Evolutionary conservation across 2,797 vertebrate genomes (phyloP).

Genomic region (Clarias fuscus): DNA sequence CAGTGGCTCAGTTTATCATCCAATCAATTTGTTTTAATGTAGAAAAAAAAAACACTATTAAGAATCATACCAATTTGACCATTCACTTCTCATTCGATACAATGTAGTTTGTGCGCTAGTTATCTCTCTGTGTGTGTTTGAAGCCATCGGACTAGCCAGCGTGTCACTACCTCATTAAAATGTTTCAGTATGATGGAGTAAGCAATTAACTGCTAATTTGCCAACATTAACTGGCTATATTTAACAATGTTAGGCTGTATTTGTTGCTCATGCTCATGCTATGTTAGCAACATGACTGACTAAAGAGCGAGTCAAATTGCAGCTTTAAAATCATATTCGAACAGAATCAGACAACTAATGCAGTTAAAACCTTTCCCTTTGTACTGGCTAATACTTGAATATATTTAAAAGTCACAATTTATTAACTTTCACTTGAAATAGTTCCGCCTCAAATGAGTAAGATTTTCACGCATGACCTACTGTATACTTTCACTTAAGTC

Average conservation of each 20-base stretch:
- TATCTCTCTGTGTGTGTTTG: background rate
- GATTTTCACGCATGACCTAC: background rate
- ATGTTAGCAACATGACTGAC: background rate
- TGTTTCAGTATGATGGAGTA: constrained; percentile 15
- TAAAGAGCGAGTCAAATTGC: background rate
- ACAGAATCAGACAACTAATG: background rate
- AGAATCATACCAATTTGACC: background rate
- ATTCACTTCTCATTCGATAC: background rate
- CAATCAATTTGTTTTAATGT: background rate
- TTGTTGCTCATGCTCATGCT: background rate
- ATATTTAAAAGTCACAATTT: no score
- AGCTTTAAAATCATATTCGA: background rate
- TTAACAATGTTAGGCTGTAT: no score
- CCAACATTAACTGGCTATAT: background rate
- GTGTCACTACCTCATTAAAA: background rate
- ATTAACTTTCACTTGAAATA: no score
- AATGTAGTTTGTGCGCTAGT: background rate
- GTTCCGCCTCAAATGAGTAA: no score
- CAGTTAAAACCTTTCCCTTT: background rate
- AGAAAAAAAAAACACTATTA: background rate
- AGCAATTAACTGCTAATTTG: constrained; percentile 4
- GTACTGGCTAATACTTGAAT: background rate
- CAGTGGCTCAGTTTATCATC: background rate
- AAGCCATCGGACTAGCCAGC: constrained; percentile 4
- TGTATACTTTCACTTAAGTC: background rate